Percentiles rank a stretch among this genome's conserved stretches.
These are phyloP conservation scores for Taeniopygia guttata DNA, from an alignment of 2,797 vertebrate genomes.

Conservation along the genomic window DNA sequence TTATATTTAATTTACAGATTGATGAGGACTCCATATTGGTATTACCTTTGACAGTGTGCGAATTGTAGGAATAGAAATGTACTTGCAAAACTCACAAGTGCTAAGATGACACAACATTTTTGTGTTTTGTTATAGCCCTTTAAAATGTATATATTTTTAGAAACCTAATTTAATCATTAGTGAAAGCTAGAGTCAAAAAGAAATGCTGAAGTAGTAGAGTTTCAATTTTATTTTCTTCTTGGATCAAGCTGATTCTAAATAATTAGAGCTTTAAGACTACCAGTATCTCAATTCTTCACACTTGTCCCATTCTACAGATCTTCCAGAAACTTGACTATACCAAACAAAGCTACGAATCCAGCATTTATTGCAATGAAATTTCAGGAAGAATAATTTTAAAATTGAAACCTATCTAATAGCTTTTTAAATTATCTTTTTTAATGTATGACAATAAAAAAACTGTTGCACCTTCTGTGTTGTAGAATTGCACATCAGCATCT, in stretches of 20 bases:
- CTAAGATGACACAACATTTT: not conserved
- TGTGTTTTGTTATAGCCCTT: not conserved
- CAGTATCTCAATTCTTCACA: not conserved
- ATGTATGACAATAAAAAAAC: accelerated
- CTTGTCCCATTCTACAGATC: not conserved
- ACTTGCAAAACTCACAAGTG: not conserved
- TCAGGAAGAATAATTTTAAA: not conserved
- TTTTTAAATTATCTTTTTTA: not conserved
- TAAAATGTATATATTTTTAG: not conserved
- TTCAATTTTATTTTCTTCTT: not conserved
- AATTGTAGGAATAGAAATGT: not conserved
- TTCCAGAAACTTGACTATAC: not conserved
- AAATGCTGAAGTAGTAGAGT: not conserved
- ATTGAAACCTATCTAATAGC: not conserved
- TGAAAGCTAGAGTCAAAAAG: not conserved
- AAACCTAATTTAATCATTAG: not conserved
- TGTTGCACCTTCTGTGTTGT: not conserved
- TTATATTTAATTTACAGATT: not conserved
- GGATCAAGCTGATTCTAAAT: not conserved
- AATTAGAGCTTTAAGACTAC: not conserved
- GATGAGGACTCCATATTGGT: not conserved
- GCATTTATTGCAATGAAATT: not conserved
- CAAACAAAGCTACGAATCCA: not conserved
- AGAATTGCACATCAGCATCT: not conserved
- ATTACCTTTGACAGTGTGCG: not conserved